Evolutionary conservation across 2,888 invertebrate genomes (phyloP).

Genomic region (Perdita meconis): DNA sequence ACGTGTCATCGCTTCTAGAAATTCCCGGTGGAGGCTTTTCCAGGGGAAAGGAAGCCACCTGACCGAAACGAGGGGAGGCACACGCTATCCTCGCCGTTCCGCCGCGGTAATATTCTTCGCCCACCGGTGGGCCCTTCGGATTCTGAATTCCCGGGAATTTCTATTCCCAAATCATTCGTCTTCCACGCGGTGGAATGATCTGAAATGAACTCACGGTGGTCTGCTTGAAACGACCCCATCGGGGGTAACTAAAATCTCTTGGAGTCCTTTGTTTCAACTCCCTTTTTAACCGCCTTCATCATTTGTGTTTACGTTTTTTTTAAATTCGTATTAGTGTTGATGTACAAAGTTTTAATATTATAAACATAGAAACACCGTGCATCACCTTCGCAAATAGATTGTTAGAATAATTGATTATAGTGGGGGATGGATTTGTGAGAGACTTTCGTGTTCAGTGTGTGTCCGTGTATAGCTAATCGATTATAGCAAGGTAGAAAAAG

Average conservation of each 20-base stretch:
- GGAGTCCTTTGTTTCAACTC: no score
- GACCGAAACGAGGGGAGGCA: conserved; percentile 18
- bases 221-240: background rate
- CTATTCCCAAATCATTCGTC: conserved; percentile 5
- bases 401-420: no score
- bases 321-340: no score
- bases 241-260: background rate
- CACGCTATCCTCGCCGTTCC: background rate
- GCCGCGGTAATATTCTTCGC: conserved; percentile 14
- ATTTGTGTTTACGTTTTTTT: no score
- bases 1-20: conserved; percentile 59
- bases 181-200: background rate
- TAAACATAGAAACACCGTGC: no score
- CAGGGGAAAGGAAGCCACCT: conserved; percentile 17
- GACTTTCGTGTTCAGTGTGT: no score
- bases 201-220: background rate
- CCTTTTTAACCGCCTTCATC: no score
- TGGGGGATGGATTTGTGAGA: no score
- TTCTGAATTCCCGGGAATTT: conserved; percentile 31
- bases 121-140: conserved; percentile 27
- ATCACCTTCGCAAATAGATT: no score
- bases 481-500: background rate
- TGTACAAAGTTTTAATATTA: no score
- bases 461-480: no score
- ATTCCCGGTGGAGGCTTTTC: conserved; percentile 49